These are phyloP conservation scores for Scaptomyza caliginosa DNA, from an alignment of 2,888 invertebrate species.

Conservation along the genomic window DNA sequence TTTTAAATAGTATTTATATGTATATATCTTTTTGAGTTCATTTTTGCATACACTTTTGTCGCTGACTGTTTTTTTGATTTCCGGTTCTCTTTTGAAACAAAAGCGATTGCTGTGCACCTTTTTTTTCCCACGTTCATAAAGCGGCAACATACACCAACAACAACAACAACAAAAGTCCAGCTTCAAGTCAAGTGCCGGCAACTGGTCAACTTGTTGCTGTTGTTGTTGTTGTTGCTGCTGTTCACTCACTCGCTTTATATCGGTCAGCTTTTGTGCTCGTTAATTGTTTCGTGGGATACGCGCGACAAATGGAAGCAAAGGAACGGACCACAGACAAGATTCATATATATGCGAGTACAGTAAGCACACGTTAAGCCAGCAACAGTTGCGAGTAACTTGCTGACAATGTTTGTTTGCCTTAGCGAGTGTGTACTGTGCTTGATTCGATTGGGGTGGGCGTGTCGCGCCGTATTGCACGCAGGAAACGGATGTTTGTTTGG, in stretches of 20 bases:
- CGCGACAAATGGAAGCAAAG: constrained; percentile 47
- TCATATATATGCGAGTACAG: constrained; percentile 38
- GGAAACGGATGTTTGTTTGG: constrained; percentile 76
- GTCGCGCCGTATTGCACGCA: constrained; percentile 47
- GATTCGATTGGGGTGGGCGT: constrained; percentile 36
- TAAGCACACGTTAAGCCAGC: constrained; percentile 13
- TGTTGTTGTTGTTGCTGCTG: constrained; percentile 23
- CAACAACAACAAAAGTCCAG: constrained; percentile 37
- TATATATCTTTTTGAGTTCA: constrained; percentile 3
- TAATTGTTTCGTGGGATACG: constrained; percentile 70
- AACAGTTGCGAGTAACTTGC: background rate
- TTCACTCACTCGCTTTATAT: constrained; percentile 35
- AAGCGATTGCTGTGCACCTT: constrained; percentile 43
- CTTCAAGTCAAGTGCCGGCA: constrained; percentile 63
- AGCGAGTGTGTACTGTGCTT: constrained; percentile 20
- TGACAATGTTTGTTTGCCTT: background rate
- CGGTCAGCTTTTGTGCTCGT: constrained; percentile 60
- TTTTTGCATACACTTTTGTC: constrained; percentile 64
- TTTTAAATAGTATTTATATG: constrained; percentile 12
- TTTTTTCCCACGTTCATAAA: constrained; percentile 76
- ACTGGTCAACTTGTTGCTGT: constrained; percentile 45
- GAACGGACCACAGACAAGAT: constrained; percentile 15
- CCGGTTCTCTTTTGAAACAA: constrained; percentile 66
- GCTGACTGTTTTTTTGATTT: constrained; percentile 46
- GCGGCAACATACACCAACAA: constrained; percentile 23